Conservation (phyloP, 2,113 vertebrate species). For the Anhinga anhinga region DNA sequence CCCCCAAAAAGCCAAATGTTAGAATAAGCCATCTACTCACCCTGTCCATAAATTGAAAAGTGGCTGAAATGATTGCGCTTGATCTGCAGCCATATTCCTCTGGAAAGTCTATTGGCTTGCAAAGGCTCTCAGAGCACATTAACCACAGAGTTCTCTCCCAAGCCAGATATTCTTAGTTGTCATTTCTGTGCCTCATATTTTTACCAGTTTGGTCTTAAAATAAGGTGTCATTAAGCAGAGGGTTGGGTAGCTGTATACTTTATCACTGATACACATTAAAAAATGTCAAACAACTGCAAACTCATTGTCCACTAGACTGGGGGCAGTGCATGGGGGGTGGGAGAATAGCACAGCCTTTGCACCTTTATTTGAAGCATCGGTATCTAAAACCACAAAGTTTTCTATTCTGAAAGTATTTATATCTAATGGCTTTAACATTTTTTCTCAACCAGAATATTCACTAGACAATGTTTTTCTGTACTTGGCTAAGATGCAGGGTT, state of each 20-base stretch:
- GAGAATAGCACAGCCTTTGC: background rate
- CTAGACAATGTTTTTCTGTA: background rate
- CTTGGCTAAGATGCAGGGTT: background rate
- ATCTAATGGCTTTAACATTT: background rate
- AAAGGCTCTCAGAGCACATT: background rate
- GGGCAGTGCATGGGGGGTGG: background rate
- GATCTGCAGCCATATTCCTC: conserved; percentile 38
- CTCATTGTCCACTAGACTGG: background rate
- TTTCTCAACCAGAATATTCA: background rate
- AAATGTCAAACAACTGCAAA: background rate
- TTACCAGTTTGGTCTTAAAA: background rate
- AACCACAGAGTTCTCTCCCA: background rate
- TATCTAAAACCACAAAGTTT: background rate
- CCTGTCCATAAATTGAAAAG: background rate
- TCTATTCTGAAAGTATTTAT: background rate
- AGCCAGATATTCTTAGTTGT: background rate
- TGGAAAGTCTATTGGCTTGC: conserved; percentile 20
- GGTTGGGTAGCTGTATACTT: background rate
- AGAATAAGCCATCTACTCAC: background rate
- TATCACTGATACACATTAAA: background rate
- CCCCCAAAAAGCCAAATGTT: background rate
- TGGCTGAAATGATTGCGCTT: background rate
- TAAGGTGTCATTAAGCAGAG: background rate
- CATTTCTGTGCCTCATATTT: conserved; percentile 3
- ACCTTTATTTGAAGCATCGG: background rate